Conservation (phyloP, 2,888 invertebrate genomes). For the Oxytorus armatus region DNA sequence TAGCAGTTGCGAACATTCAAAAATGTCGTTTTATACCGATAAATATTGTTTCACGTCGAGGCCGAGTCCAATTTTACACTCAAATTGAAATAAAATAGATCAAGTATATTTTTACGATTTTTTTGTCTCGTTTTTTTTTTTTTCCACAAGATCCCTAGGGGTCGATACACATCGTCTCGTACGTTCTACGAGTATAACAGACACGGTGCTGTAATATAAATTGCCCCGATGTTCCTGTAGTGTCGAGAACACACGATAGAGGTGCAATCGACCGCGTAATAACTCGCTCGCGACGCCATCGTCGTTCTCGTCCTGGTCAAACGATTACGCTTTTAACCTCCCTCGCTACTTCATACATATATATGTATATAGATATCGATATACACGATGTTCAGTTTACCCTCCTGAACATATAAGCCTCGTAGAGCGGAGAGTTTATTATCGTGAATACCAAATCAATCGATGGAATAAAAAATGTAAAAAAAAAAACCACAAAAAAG, state of each 20-base stretch:
- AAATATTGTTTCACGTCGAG: no score
- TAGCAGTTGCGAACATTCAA: no score
- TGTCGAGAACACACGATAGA: constrained; percentile 53
- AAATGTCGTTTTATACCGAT: no score
- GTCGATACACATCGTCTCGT: not conserved
- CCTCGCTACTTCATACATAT: constrained; percentile 2
- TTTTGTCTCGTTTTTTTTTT: no score
- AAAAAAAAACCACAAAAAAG: no score
- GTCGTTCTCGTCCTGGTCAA: constrained; percentile 60
- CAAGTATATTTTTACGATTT: not conserved
- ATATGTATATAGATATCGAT: constrained; percentile 5
- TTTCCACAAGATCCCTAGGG: not conserved
- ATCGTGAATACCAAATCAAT: constrained; percentile 53
- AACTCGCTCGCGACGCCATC: constrained; percentile 65
- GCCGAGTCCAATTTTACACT: no score
- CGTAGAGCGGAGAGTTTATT: constrained; percentile 49
- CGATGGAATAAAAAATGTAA: constrained; percentile 31
- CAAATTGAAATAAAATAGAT: not conserved
- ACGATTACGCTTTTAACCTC: constrained; percentile 48
- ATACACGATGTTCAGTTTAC: constrained; percentile 31
- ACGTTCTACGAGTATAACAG: constrained; percentile 9
- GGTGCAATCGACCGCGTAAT: constrained; percentile 67
- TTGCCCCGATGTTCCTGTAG: constrained; percentile 38
- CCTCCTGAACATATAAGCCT: constrained; percentile 22
- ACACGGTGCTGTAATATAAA: constrained; percentile 48